Percentiles rank a stretch among this genome's conserved stretches.
phyloP scores from a whole-genome alignment of 2,113 vertebrate genomes.

The Poeciliopsis prolifica region DNA sequence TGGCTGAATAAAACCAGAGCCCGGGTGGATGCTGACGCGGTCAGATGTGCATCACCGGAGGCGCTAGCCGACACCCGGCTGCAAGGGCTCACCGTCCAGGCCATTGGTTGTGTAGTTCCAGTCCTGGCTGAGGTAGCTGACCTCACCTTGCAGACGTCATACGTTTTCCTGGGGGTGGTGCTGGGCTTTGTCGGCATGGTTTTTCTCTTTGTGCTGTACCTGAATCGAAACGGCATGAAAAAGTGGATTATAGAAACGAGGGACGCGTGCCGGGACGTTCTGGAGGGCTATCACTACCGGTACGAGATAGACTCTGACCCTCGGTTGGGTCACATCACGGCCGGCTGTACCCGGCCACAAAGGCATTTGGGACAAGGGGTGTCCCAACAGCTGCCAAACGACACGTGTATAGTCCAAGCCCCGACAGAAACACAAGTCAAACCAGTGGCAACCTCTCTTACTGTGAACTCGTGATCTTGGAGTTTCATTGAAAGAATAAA shows the following conservation, averaged over 20 bases:
- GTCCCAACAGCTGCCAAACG: conserved; percentile 51
- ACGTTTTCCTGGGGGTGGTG: conserved; percentile 80
- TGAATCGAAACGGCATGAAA: conserved; percentile 82
- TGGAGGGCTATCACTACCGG: conserved; percentile 82
- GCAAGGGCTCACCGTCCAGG: conserved; percentile 42
- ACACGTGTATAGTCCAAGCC: conserved; percentile 55
- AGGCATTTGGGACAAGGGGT: conserved; percentile 28
- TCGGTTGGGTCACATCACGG: conserved; percentile 61
- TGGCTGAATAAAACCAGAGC: conserved; percentile 76
- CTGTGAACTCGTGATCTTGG: conserved; percentile 29
- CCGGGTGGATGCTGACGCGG: conserved; percentile 68
- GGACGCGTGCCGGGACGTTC: conserved; percentile 76
- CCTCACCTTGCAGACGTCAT: conserved; percentile 79
- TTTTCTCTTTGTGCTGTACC: conserved; percentile 83
- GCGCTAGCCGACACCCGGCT: conserved; percentile 54
- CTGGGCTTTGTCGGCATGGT: conserved; percentile 82
- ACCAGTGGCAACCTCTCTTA: conserved; percentile 22
- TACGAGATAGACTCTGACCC: conserved; percentile 83
- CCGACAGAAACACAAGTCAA: conserved; percentile 56
- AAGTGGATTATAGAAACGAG: conserved; percentile 77
- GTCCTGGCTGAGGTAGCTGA: conserved; percentile 51
- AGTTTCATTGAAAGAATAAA: conserved; percentile 2
- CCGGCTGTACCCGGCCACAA: conserved; percentile 16
- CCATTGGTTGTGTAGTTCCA: conserved; percentile 69
- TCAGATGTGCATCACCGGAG: conserved; percentile 71